These are phyloP conservation scores for Ceratina calcarata DNA, from an alignment of 1,140 invertebrate genomes.

Conservation along the genomic window DNA sequence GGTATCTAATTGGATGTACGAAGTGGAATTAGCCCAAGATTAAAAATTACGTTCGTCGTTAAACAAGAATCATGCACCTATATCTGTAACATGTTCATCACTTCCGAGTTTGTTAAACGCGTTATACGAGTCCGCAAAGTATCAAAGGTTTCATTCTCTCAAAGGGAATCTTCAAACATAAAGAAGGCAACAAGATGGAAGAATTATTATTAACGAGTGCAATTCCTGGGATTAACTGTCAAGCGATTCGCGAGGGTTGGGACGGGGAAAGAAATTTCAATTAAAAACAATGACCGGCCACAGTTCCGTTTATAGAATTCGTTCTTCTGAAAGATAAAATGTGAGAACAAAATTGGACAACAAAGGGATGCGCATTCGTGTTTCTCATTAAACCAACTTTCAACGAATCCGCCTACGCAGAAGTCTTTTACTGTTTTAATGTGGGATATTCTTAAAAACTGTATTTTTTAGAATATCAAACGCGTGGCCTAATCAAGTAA, in stretches of 20 bases:
- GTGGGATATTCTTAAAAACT: no score
- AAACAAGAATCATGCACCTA: background rate
- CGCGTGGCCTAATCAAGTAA: no score
- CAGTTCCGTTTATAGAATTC: conserved; percentile 28
- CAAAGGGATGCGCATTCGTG: background rate
- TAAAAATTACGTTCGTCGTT: background rate
- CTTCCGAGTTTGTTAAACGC: no score
- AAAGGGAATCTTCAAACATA: background rate
- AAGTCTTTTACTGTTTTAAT: no score
- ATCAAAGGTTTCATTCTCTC: no score
- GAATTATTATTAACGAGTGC: conserved; percentile 6
- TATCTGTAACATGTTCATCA: no score
- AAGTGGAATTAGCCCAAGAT: conserved; percentile 20
- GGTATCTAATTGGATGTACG: conserved; percentile 9
- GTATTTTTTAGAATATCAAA: no score
- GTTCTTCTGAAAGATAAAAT: background rate
- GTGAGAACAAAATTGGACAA: background rate
- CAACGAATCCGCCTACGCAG: no score
- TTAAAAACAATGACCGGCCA: conserved; percentile 5
- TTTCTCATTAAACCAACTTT: no score
- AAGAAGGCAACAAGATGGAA: background rate
- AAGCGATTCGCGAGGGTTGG: background rate
- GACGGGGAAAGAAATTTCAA: conserved; percentile 22
- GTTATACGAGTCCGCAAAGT: no score
- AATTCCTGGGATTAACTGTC: conserved; percentile 20